Evolutionary conservation across 2,797 vertebrate genomes (phyloP).

Genomic region (Paguma larvata): DNA sequence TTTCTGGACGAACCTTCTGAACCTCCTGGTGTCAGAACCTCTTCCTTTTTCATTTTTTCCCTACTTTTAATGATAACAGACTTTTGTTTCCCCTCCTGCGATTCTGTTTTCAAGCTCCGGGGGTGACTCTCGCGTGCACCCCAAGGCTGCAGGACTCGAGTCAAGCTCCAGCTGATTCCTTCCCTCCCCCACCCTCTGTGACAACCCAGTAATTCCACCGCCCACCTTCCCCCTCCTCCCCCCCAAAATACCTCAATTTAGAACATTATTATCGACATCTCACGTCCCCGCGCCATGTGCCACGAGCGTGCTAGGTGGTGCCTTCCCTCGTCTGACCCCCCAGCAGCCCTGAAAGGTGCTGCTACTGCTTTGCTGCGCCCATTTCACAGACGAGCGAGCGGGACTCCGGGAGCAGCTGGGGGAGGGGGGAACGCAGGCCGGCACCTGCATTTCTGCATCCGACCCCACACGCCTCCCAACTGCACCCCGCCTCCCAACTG

Average conservation of each 20-base stretch:
- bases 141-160: neutral
- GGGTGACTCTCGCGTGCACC: neutral
- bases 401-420: neutral
- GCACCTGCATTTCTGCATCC: fast-evolving
- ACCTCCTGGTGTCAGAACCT: neutral
- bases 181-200: neutral
- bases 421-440: neutral
- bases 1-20: neutral
- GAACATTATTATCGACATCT: neutral
- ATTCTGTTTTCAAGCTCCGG: neutral
- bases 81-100: neutral
- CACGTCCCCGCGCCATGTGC: neutral
- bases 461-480: neutral
- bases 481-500: neutral
- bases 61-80: neutral
- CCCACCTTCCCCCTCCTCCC: neutral
- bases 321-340: fast-evolving
- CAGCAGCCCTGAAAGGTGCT: fast-evolving
- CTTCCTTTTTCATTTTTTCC: neutral
- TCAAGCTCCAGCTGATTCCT: neutral
- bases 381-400: neutral
- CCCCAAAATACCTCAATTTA: neutral
- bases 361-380: neutral
- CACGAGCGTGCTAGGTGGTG: neutral
- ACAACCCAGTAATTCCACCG: neutral